Percentiles rank a stretch among this genome's conserved stretches.
Evolutionary conservation across 2,888 invertebrate genomes (phyloP).

Genomic region (Oscheius sp.): DNA sequence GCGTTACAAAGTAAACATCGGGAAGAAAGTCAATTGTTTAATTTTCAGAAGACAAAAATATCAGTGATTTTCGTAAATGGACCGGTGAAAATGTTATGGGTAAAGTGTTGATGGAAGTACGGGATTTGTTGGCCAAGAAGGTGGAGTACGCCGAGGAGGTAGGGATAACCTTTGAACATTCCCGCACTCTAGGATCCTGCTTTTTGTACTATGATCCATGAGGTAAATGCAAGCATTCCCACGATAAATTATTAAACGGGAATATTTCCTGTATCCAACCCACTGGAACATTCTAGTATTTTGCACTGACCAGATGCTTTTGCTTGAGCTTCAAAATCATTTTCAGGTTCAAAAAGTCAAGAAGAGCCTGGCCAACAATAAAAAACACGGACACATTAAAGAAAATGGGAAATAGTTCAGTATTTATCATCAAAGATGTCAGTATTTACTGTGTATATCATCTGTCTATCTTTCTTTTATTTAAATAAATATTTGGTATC

Average conservation of each 20-base stretch:
- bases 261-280: not conserved
- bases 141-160: conserved; percentile 23
- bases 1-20: too few species aligned
- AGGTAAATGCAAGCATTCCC: not conserved
- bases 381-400: too few species aligned
- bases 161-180: not conserved
- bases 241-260: not conserved
- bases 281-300: too few species aligned
- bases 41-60: conserved; percentile 21
- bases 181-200: not conserved
- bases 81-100: conserved; percentile 28
- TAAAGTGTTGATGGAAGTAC: conserved; percentile 26
- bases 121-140: conserved; percentile 1
- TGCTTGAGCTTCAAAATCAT: too few species aligned
- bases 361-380: too few species aligned
- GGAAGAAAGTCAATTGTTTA: not conserved
- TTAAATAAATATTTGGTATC: too few species aligned
- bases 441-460: too few species aligned
- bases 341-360: too few species aligned
- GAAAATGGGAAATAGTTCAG: too few species aligned
- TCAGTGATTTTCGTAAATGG: conserved; percentile 13
- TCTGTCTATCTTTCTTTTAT: too few species aligned
- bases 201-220: not conserved
- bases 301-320: too few species aligned
- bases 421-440: too few species aligned